phyloP scores from a whole-genome alignment of 2,113 vertebrate species.

The Heloderma charlesbogerti region DNA sequence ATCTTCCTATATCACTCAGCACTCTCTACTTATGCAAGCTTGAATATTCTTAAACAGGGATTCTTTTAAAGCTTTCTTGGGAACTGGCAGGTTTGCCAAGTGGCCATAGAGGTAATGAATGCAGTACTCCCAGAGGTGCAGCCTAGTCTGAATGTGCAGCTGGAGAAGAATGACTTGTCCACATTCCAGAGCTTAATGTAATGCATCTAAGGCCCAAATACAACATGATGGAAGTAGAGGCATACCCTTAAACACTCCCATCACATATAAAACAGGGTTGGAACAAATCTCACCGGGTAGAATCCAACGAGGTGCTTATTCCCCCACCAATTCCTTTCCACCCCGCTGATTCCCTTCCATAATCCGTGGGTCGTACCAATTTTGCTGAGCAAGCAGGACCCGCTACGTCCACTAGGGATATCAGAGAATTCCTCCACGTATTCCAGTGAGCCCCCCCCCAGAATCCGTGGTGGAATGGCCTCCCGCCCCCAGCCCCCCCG shows the following conservation, averaged over 20 bases:
- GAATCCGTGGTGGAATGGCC: too few species aligned
- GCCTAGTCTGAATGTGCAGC: not conserved
- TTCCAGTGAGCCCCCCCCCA: too few species aligned
- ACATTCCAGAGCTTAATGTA: constrained; percentile 39
- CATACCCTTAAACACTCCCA: too few species aligned
- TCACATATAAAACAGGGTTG: not conserved
- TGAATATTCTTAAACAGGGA: constrained; percentile 25
- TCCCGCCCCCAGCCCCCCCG: too few species aligned
- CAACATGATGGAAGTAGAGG: not conserved
- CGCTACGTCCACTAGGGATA: too few species aligned
- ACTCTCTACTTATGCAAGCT: constrained; percentile 34
- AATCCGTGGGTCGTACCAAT: too few species aligned
- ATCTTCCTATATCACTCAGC: not conserved
- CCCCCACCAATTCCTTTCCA: too few species aligned
- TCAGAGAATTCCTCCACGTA: too few species aligned
- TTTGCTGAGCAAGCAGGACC: too few species aligned
- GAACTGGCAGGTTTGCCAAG: constrained; percentile 48
- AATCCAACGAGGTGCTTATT: too few species aligned
- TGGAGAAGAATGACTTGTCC: constrained; percentile 12
- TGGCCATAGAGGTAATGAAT: not conserved
- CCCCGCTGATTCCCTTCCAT: too few species aligned
- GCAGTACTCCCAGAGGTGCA: constrained; percentile 9
- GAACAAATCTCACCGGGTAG: too few species aligned
- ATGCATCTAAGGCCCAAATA: constrained; percentile 21
- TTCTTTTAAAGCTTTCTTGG: constrained; percentile 29